phyloP scores from a whole-genome alignment of 1,140 invertebrate genomes.

The Halesus radiatus region DNA sequence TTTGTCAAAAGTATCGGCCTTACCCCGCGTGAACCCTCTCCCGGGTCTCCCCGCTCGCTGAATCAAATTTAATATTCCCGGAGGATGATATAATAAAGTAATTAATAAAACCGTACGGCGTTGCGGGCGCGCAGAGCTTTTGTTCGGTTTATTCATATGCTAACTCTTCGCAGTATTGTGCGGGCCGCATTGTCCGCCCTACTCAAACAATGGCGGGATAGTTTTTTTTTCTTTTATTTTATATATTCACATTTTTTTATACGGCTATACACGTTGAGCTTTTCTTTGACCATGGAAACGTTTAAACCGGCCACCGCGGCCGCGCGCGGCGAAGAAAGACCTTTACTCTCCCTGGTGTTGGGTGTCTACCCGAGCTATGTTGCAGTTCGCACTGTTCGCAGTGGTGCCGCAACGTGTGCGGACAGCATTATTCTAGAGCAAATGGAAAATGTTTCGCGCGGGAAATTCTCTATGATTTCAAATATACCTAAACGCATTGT shows the following conservation, averaged over 20 bases:
- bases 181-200: conserved; percentile 52
- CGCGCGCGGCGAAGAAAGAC: conserved; percentile 35
- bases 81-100: conserved; percentile 58
- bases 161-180: conserved; percentile 61
- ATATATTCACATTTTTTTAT: conserved; percentile 28
- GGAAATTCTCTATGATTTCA: not conserved
- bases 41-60: conserved; percentile 19
- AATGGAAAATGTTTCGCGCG: not conserved
- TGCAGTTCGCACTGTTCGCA: too few species aligned
- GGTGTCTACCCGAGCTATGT: too few species aligned
- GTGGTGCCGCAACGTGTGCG: not conserved
- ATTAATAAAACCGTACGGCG: conserved; percentile 58
- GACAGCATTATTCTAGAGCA: not conserved
- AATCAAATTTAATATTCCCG: conserved; percentile 58
- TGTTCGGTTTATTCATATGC: conserved; percentile 68
- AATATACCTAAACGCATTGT: too few species aligned
- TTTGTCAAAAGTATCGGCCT: conserved; percentile 9
- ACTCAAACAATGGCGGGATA: conserved; percentile 55
- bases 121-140: conserved; percentile 59
- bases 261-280: conserved; percentile 38
- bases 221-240: conserved; percentile 47
- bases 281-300: conserved; percentile 51
- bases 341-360: too few species aligned
- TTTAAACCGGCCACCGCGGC: conserved; percentile 40
- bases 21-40: conserved; percentile 13